phyloP scores from a whole-genome alignment of 2,888 invertebrate species.

The Halictus quadricinctus region DNA sequence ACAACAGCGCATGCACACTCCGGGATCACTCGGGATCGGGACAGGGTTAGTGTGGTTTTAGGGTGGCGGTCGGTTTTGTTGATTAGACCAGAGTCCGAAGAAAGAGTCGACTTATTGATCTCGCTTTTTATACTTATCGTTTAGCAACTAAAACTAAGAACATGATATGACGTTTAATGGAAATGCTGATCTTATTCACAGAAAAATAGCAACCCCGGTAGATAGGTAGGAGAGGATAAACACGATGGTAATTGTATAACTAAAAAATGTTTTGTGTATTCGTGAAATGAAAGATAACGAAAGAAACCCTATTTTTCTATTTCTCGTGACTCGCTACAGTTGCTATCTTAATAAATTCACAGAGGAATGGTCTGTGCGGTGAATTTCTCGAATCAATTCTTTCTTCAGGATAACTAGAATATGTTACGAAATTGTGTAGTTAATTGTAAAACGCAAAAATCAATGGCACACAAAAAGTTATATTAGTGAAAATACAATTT shows the following conservation, averaged over 20 bases:
- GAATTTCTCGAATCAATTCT: constrained; percentile 17
- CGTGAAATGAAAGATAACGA: background rate
- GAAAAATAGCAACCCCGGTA: constrained; percentile 1
- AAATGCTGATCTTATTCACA: background rate
- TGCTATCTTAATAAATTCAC: background rate
- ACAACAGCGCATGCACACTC: constrained; percentile 83
- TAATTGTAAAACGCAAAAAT: constrained; percentile 51
- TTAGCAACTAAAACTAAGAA: background rate
- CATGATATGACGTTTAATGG: background rate
- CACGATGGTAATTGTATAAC: background rate
- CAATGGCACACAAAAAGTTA: constrained; percentile 48
- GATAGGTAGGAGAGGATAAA: background rate
- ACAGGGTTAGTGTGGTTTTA: constrained; percentile 61
- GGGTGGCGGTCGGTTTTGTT: constrained; percentile 40
- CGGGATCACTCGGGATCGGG: constrained; percentile 50
- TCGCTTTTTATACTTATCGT: background rate
- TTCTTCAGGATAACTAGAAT: constrained; percentile 16
- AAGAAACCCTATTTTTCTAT: background rate
- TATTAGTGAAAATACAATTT: constrained; percentile 55
- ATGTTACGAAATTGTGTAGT: constrained; percentile 25
- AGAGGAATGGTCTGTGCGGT: background rate
- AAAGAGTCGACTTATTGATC: background rate
- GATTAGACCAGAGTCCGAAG: constrained; percentile 28
- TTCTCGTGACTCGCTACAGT: background rate
- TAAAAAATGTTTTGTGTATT: background rate